Percentiles rank a stretch among this genome's conserved stretches.
Evolutionary conservation across 2,888 invertebrate species (phyloP).

Genomic region (Eledona agricola): DNA sequence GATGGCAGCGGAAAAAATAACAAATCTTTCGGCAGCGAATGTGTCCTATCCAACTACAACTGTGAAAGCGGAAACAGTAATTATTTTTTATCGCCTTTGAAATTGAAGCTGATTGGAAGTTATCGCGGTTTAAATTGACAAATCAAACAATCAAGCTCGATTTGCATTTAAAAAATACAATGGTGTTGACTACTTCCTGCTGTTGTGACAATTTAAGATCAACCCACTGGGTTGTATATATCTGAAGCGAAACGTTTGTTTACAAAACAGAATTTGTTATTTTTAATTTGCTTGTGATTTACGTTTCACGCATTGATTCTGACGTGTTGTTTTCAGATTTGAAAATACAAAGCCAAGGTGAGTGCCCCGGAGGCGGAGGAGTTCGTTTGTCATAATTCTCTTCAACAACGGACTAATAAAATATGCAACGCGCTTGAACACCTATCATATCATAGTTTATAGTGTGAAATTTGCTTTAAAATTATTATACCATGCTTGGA

Average conservation of each 20-base stretch:
- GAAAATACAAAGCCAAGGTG: constrained; percentile 69
- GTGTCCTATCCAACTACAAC: constrained; percentile 72
- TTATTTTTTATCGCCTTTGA: constrained; percentile 29
- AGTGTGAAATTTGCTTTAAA: no score
- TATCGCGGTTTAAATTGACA: constrained; percentile 12
- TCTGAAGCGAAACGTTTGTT: no score
- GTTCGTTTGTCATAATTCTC: constrained; percentile 67
- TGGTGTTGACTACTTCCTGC: no score
- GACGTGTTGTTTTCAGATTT: constrained; percentile 64
- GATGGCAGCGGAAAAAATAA: constrained; percentile 66
- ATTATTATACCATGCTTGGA: no score
- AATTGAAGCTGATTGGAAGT: constrained; percentile 4
- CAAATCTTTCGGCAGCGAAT: constrained; percentile 71
- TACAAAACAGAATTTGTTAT: constrained; percentile 12
- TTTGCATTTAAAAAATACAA: constrained; percentile 16
- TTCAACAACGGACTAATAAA: no score
- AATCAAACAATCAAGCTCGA: constrained; percentile 16
- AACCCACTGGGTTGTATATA: no score
- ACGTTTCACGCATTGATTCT: background rate
- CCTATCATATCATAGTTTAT: no score
- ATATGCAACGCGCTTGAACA: no score
- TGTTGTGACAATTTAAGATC: no score
- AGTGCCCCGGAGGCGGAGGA: constrained; percentile 71
- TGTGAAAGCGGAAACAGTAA: constrained; percentile 73
- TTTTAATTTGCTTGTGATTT: constrained; percentile 1